Base-by-base conservation (phyloP, 1,140 invertebrate genomes). In the Drosophila erecta region DNA sequence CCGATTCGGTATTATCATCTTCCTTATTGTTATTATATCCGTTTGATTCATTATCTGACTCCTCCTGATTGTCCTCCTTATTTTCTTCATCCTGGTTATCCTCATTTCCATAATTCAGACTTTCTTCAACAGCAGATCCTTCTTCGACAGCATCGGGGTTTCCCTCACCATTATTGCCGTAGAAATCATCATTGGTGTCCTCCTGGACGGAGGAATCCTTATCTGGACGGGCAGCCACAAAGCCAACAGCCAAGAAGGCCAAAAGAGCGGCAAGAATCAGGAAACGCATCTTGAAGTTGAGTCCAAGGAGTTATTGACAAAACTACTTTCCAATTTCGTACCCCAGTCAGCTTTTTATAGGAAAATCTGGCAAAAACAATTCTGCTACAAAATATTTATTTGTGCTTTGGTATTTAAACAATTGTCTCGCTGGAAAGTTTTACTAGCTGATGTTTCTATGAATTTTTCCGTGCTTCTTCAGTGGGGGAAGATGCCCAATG, bases 381-480 rank as follows among this genome's bases (percentile, higher is more conserved):
- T 24, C 54, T 40, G 49, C 50, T 35, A 30, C 41, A 30, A 44
- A 56, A 69, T 54, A 8, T 66, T 44, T 66, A 67, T 69, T 66
- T 69, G 27, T 64, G 24, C 51, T 40, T 54, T 41, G 17, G 1
- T 40, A 27, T 70, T 70, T 70, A 37, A 67, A 70, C 64, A 70
- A 70, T 57, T 70, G 64, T 69, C 43, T 57, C 6, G 41, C 14
- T 57, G 64, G 50, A 70, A 70, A 69, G 50, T 70, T 70, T 65
- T 70, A 70, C 66, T 70, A 40, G 43, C n/a, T n/a, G n/a, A n/a
- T n/a, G n/a, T n/a, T n/a, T n/a, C n/a, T n/a, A n/a, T n/a, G n/a
- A n/a, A n/a, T n/a, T n/a, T n/a, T n/a, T n/a, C n/a, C n/a, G n/a
- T n/a, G n/a, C n/a, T n/a, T n/a, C n/a, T n/a, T n/a, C n/a, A n/a